These are phyloP conservation scores for Chloroclystis v-ata DNA, from an alignment of 2,888 invertebrate genomes.

Conservation along the genomic window DNA sequence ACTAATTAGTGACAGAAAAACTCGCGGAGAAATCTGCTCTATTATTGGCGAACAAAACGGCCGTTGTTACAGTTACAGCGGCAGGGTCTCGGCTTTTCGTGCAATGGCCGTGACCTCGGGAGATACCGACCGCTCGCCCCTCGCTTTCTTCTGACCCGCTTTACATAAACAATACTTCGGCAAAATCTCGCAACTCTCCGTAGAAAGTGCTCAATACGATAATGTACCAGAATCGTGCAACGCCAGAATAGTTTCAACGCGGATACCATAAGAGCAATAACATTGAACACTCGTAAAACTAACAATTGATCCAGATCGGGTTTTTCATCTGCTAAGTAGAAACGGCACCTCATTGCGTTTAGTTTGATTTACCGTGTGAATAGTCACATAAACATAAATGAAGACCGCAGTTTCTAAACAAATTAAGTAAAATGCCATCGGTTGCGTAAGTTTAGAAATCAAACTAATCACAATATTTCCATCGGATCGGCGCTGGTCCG, in stretches of 20 bases:
- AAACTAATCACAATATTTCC: conserved; percentile 30
- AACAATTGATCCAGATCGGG: conserved; percentile 35
- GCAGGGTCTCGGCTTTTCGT: conserved; percentile 45
- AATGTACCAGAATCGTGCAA: conserved; percentile 47
- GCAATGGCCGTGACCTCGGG: conserved; percentile 72
- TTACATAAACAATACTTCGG: conserved; percentile 75
- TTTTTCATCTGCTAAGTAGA: conserved; percentile 41
- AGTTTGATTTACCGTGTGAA: conserved; percentile 43
- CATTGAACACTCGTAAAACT: conserved; percentile 30
- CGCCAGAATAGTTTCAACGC: conserved; percentile 40
- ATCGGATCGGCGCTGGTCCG: conserved; percentile 32
- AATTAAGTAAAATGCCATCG: conserved; percentile 19
- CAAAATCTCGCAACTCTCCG: conserved; percentile 50
- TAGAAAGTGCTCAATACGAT: conserved; percentile 72
- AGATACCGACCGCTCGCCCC: conserved; percentile 66
- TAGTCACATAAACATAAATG: conserved; percentile 32
- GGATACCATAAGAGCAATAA: conserved; percentile 41
- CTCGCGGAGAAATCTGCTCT: conserved; percentile 58
- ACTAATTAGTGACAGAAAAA: conserved; percentile 54
- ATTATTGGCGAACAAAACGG: conserved; percentile 55
- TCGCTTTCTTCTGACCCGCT: conserved; percentile 77
- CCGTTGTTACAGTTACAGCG: conserved; percentile 51
- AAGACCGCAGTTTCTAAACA: conserved; percentile 31
- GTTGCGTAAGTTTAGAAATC: conserved; percentile 30
- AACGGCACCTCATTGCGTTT: conserved; percentile 38